Evolutionary conservation across 1,140 invertebrate species (phyloP), one percentile per base, ranked within the genome.

Genomic region (Sarcophaga peregrina): DNA sequence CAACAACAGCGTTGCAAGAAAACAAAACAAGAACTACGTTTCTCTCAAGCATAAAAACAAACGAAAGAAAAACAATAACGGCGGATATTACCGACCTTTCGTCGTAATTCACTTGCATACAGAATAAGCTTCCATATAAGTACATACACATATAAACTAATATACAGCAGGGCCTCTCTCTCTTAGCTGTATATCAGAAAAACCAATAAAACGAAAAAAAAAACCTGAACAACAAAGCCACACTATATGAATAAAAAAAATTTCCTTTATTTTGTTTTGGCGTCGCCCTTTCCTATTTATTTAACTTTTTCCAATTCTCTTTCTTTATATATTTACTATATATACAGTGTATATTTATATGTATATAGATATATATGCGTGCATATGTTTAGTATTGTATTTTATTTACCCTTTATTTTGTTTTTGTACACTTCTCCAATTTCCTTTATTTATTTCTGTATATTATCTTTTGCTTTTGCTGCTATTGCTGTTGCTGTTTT

Each of bases 231-330:
- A 37, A 37, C 25, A 37, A 37, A 37, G 13, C 8, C 13, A 52
- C 50, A 52, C 8, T 0, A 52, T 10, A 52, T 52, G 13, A 52
- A 52, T 52, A 52, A 52, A 7, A 68, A n/a, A 25, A 68, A 68
- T 68, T 68, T 68, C 54, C 62, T 68, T 68, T 68, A 68, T 68
- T 68, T 68, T 68, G 62, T 78, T 52, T 78, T 78, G 75, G 48
- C 75, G 17, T 78, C 75, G 48, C 75, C 75, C 47, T 78, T 78
- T 52, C 37, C 8, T 68, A 20, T 25, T 68, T 68, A 9, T 68
- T 25, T n/a, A 9, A 0, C 11, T 62, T 68, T 37, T 37, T 37
- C 25, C 25, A 37, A 37, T 37, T 37, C 1, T 37, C 25, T 37
- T 37, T 37, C 25, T 25, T 68, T 68, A 68, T 68, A 68, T 68